Percentiles rank a stretch among this genome's conserved stretches.
Conservation (phyloP, 2,113 vertebrate species). For the Tenebrosternarchus preto region DNA sequence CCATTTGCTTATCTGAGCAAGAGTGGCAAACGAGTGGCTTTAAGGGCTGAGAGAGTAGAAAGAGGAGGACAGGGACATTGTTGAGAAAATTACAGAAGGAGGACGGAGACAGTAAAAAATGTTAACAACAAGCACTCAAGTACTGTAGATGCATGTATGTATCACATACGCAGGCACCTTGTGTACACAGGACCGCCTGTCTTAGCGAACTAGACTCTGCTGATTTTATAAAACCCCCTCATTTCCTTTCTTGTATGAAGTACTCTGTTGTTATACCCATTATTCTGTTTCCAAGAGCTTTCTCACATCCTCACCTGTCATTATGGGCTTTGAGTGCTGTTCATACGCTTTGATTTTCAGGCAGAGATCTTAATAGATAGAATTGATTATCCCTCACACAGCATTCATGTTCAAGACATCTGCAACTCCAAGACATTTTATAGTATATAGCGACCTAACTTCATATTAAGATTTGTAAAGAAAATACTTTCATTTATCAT, state of each 20-base stretch:
- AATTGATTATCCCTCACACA: conserved; percentile 49
- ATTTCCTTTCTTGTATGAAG: conserved; percentile 55
- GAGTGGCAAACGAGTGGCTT: conserved; percentile 58
- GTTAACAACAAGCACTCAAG: conserved; percentile 51
- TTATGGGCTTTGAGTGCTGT: conserved; percentile 55
- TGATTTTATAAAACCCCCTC: conserved; percentile 58
- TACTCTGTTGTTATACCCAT: conserved; percentile 57
- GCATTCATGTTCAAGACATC: conserved; percentile 32
- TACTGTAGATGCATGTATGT: conserved; percentile 52
- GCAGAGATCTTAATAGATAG: conserved; percentile 58
- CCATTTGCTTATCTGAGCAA: conserved; percentile 57
- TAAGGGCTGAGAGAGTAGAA: conserved; percentile 29
- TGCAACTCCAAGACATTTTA: conserved; percentile 44
- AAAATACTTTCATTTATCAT: neutral
- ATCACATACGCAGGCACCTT: conserved; percentile 55
- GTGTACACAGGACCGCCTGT: conserved; percentile 48
- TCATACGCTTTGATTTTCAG: conserved; percentile 55
- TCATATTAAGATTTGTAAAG: conserved; percentile 18
- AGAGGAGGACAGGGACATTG: conserved; percentile 16
- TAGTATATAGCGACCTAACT: neutral
- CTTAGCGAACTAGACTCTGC: conserved; percentile 49
- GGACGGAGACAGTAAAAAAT: conserved; percentile 33
- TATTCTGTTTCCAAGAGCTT: conserved; percentile 58
- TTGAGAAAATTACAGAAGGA: conserved; percentile 43
- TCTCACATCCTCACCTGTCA: conserved; percentile 56